phyloP scores from a whole-genome alignment of 2,888 invertebrate species.

The Aphodius sticticus region DNA sequence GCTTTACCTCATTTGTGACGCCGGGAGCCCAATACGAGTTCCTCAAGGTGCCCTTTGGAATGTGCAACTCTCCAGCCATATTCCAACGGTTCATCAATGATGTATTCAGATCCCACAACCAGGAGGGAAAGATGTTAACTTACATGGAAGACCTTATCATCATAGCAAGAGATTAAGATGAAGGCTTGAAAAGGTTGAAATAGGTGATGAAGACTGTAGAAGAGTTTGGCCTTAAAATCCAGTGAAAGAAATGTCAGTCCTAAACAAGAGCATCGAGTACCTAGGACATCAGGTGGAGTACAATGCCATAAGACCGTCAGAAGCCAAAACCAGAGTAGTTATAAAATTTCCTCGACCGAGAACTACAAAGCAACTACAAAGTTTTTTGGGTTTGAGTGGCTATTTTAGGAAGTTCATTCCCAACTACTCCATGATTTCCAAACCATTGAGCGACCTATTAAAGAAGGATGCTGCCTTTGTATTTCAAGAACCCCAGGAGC shows the following conservation, averaged over 20 bases:
- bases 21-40: too few relatives aligned
- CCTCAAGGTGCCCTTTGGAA: constrained; percentile 53
- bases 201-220: neutral
- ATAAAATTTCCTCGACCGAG: constrained; percentile 9
- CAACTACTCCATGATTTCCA: too few relatives aligned
- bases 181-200: neutral
- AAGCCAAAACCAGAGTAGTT: neutral
- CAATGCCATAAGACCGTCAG: constrained; percentile 5
- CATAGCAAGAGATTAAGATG: constrained; percentile 23
- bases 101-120: too few relatives aligned
- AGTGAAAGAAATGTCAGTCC: neutral
- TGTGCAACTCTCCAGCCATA: constrained; percentile 50
- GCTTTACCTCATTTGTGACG: too few relatives aligned
- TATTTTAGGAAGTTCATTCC: too few relatives aligned
- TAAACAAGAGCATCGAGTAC: neutral
- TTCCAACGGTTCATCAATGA: too few relatives aligned
- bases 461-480: neutral
- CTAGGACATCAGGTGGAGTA: neutral
- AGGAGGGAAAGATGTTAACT: too few relatives aligned
- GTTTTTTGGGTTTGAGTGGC: constrained; percentile 40
- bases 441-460: neutral
- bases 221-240: neutral
- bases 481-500: neutral
- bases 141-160: constrained; percentile 25
- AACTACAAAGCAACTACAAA: neutral